phyloP scores from a whole-genome alignment of 2,113 vertebrate genomes.

The Oreamnos americanus region DNA sequence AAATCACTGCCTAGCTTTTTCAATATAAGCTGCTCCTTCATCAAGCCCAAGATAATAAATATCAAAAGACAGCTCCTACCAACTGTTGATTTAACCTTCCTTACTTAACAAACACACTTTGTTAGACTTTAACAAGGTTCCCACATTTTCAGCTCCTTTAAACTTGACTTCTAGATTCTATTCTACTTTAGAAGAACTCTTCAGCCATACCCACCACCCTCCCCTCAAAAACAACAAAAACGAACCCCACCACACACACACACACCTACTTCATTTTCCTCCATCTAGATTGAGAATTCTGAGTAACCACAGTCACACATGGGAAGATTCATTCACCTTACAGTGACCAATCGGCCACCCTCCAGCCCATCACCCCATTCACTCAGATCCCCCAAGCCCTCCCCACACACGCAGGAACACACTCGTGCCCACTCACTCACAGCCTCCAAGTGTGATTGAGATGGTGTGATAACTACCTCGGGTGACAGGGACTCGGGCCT shows the following conservation, averaged over 20 bases:
- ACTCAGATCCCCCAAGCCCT: slow-evolving; percentile 39
- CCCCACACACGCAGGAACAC: slow-evolving; percentile 30
- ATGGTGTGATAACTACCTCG: slow-evolving; percentile 85
- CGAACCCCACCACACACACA: background rate
- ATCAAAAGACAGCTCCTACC: background rate
- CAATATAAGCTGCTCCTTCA: background rate
- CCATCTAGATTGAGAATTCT: slow-evolving; percentile 28
- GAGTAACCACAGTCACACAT: slow-evolving; percentile 27
- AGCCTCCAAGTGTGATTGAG: slow-evolving; percentile 69
- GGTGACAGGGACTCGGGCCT: slow-evolving; percentile 94
- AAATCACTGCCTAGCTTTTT: background rate
- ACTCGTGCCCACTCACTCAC: slow-evolving; percentile 63
- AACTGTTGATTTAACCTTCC: background rate
- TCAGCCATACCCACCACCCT: slow-evolving; percentile 5
- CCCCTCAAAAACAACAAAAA: slow-evolving; percentile 22
- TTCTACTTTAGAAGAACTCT: slow-evolving; percentile 31
- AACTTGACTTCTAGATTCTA: slow-evolving; percentile 20
- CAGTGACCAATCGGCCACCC: slow-evolving; percentile 1
- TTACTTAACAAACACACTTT: background rate
- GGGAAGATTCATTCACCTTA: slow-evolving; percentile 32
- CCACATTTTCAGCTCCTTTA: background rate
- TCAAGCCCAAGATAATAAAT: background rate
- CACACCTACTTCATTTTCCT: slow-evolving; percentile 41
- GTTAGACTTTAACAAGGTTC: background rate
- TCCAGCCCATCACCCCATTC: slow-evolving; percentile 54